Evolutionary conservation across 2,888 invertebrate genomes (phyloP).

Genomic region (Ptycholaimellus sp.): DNA sequence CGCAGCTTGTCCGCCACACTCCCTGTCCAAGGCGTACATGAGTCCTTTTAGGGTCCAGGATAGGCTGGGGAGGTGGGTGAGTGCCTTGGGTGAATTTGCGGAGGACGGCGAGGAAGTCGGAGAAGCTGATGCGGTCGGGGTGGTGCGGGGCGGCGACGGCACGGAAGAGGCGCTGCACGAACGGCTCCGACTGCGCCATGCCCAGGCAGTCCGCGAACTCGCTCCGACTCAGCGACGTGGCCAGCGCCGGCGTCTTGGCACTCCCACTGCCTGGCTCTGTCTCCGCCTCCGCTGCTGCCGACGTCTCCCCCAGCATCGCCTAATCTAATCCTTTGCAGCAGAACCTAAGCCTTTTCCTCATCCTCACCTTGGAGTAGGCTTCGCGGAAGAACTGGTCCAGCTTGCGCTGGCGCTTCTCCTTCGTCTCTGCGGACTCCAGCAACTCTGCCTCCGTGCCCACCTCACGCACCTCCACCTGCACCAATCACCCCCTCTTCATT

Average conservation of each 20-base stretch:
- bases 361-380: slow-evolving; percentile 49
- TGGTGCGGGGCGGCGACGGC: slow-evolving; percentile 74
- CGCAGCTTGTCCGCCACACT: slow-evolving; percentile 34
- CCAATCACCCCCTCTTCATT: too few species aligned
- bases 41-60: too few species aligned
- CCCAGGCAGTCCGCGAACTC: slow-evolving; percentile 84
- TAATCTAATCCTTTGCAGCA: too few species aligned
- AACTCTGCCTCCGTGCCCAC: too few species aligned
- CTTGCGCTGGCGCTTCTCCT: slow-evolving; percentile 67
- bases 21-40: slow-evolving; percentile 38
- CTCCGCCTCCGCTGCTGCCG: too few species aligned
- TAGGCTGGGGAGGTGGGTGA: background rate
- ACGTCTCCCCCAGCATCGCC: too few species aligned
- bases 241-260: slow-evolving; percentile 4
- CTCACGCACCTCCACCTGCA: too few species aligned
- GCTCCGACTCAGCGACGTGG: slow-evolving; percentile 49
- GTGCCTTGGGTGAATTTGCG: slow-evolving; percentile 60
- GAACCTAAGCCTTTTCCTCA: background rate
- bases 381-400: slow-evolving; percentile 81
- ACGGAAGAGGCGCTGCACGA: slow-evolving; percentile 89
- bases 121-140: slow-evolving; percentile 53
- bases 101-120: slow-evolving; percentile 73
- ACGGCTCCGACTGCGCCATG: slow-evolving; percentile 77
- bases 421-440: slow-evolving; percentile 41
- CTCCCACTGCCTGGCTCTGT: too few species aligned